Percentiles rank a stretch among this genome's conserved stretches.
phyloP scores from a whole-genome alignment of 2,797 vertebrate species.

The Pagetopsis macropterus region DNA sequence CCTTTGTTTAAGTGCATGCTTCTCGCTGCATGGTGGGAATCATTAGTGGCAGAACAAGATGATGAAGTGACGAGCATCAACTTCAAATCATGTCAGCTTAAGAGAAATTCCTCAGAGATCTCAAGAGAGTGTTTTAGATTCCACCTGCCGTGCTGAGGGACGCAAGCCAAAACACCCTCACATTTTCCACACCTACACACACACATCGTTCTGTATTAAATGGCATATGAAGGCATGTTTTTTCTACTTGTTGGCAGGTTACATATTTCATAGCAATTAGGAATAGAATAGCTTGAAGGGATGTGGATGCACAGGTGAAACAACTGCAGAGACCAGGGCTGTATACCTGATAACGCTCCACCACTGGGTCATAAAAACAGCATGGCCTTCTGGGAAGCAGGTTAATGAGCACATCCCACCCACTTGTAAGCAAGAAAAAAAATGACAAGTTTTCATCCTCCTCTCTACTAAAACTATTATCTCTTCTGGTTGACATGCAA shows the following conservation, averaged over 20 bases:
- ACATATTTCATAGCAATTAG: constrained; percentile 1
- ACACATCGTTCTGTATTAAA: neutral
- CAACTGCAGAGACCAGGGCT: neutral
- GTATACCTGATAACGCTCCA: neutral
- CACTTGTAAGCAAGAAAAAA: neutral
- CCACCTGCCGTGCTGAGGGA: neutral
- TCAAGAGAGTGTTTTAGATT: constrained; percentile 19
- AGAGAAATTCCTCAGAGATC: constrained; percentile 34
- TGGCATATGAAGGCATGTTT: neutral
- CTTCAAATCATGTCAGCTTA: constrained; percentile 40
- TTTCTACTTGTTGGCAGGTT: neutral
- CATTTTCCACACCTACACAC: neutral
- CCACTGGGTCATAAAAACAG: neutral
- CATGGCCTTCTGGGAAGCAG: neutral
- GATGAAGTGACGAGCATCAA: constrained; percentile 13
- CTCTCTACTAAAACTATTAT: neutral
- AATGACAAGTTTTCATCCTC: neutral
- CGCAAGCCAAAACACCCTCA: neutral
- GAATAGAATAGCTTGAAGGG: neutral
- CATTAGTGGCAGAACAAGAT: constrained; percentile 41
- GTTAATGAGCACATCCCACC: neutral
- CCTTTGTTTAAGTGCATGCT: constrained; percentile 11
- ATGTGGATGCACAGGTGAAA: neutral
- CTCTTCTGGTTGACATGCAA: neutral
- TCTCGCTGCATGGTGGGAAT: neutral